Conservation (phyloP, 2,888 invertebrate genomes). For the Didymodactylos carnosus region DNA sequence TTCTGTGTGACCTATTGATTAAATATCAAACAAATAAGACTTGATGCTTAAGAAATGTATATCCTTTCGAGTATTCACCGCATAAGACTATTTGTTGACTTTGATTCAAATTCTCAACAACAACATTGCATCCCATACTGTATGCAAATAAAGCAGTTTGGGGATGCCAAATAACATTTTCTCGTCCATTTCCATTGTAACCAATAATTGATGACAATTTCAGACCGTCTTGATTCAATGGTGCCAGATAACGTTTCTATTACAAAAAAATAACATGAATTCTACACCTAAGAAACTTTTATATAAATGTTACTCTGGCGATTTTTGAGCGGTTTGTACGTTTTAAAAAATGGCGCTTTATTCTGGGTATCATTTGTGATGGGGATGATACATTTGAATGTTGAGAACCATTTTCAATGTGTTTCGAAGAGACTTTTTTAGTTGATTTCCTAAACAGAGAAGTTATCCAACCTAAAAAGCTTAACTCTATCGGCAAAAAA, state of each 20-base stretch:
- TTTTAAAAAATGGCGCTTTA: neutral
- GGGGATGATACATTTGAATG: too few species aligned
- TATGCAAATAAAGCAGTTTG: slow-evolving; percentile 32
- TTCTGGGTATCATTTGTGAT: too few species aligned
- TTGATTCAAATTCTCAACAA: slow-evolving; percentile 28
- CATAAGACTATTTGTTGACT: slow-evolving; percentile 27
- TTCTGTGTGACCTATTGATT: slow-evolving; percentile 12
- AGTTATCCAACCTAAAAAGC: too few species aligned
- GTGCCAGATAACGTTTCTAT: slow-evolving; percentile 29
- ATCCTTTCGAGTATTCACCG: slow-evolving; percentile 14
- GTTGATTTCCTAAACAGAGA: too few species aligned
- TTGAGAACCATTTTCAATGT: too few species aligned
- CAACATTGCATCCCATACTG: slow-evolving; percentile 27
- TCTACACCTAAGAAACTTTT: neutral
- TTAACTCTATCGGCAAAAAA: too few species aligned
- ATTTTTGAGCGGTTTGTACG: neutral
- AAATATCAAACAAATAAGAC: neutral
- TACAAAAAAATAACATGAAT: neutral
- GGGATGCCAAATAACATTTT: slow-evolving; percentile 32
- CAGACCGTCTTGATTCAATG: slow-evolving; percentile 30
- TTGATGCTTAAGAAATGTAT: neutral
- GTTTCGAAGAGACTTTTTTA: too few species aligned
- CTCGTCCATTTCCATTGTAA: slow-evolving; percentile 30
- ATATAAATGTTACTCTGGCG: neutral
- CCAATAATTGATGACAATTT: slow-evolving; percentile 28